A percentile compares a stretch with the other conserved stretches of the same genome.
phyloP scores from a whole-genome alignment of 92 coral and sea anemone species.

The Anthopleura xanthogrammica region DNA sequence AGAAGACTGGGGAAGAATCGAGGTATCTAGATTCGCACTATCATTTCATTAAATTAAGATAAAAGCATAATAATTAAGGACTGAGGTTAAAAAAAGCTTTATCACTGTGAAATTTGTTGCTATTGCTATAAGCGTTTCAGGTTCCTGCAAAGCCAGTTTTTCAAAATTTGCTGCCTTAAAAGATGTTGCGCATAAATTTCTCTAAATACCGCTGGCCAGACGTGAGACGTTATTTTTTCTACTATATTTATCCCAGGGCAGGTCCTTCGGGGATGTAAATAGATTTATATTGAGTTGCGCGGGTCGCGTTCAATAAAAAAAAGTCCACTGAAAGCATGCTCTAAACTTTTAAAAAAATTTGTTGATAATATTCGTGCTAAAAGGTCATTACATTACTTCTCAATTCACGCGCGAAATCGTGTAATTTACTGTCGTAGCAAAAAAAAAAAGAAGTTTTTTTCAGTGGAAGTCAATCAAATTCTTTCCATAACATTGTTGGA shows the following conservation, averaged over 20 bases:
- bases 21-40: background rate
- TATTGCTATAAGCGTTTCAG: background rate
- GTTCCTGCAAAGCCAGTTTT: background rate
- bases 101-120: background rate
- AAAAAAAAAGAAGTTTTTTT: too few relatives aligned
- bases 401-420: too few relatives aligned
- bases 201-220: constrained; percentile 6
- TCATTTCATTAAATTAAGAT: background rate
- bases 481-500: too few relatives aligned
- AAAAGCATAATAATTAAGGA: background rate
- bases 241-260: constrained; percentile 28
- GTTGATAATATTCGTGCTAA: background rate
- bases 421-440: too few relatives aligned
- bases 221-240: constrained; percentile 9
- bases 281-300: constrained; percentile 10
- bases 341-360: background rate
- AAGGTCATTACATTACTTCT: background rate
- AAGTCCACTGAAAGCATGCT: constrained; percentile 5
- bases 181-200: constrained; percentile 12
- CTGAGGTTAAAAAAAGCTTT: too few relatives aligned
- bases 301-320: background rate
- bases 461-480: too few relatives aligned
- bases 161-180: background rate
- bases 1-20: background rate
- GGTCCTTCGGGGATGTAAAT: constrained; percentile 25